These are phyloP conservation scores for Clostera curtula DNA, from an alignment of 2,888 invertebrate genomes.

Conservation along the genomic window DNA sequence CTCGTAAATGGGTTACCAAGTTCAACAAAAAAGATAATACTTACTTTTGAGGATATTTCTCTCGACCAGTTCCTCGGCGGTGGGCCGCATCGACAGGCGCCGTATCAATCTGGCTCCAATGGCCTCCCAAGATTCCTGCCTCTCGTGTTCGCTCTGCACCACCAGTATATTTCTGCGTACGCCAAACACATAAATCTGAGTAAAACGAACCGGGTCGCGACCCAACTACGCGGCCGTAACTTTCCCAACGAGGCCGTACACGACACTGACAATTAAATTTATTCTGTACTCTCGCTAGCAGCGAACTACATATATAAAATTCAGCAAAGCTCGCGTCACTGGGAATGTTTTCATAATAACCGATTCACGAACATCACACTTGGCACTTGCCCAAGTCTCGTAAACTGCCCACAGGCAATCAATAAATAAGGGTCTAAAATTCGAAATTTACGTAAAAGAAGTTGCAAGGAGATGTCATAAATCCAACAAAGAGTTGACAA, in stretches of 20 bases:
- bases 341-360: slow-evolving; percentile 57
- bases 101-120: slow-evolving; percentile 95
- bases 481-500: no score
- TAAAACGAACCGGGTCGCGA: slow-evolving; percentile 36
- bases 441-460: no score
- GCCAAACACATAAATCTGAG: slow-evolving; percentile 32
- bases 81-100: slow-evolving; percentile 97
- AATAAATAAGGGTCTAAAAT: slow-evolving; percentile 32
- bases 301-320: slow-evolving; percentile 42
- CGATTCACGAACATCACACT: slow-evolving; percentile 47
- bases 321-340: slow-evolving; percentile 42
- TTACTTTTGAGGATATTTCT: slow-evolving; percentile 98
- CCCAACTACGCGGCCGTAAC: slow-evolving; percentile 27
- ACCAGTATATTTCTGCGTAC: slow-evolving; percentile 88
- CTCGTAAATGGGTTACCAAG: no score
- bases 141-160: slow-evolving; percentile 92
- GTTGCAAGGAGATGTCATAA: no score
- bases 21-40: slow-evolving; percentile 31
- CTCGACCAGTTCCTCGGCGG: slow-evolving; percentile 97
- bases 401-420: slow-evolving; percentile 34
- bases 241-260: slow-evolving; percentile 23
- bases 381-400: slow-evolving; percentile 52
- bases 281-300: slow-evolving; percentile 36
- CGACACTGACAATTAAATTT: slow-evolving; percentile 35
- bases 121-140: slow-evolving; percentile 93